Evolutionary conservation across 1,140 invertebrate species (phyloP).

Genomic region (Solenopsis invicta): DNA sequence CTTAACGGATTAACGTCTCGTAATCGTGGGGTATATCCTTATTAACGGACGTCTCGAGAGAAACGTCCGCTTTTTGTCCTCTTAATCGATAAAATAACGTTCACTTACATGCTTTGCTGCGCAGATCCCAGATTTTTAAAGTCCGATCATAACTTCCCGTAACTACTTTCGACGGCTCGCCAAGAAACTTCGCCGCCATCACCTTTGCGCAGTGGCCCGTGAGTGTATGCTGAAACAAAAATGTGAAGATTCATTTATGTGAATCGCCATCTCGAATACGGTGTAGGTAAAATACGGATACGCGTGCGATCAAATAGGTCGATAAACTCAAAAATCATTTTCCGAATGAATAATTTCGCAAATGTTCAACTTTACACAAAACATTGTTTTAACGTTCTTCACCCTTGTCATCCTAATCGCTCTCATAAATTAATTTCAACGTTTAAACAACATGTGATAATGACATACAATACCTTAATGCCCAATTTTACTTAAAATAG

Average conservation of each 20-base stretch:
- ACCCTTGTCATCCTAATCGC: too few species aligned
- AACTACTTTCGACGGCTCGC: slow-evolving; percentile 95
- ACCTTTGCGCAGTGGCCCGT: slow-evolving; percentile 99
- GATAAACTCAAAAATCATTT: neutral
- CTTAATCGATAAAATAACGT: slow-evolving; percentile 33
- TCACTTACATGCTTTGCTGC: slow-evolving; percentile 96
- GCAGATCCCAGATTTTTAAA: slow-evolving; percentile 98
- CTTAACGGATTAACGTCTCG: neutral
- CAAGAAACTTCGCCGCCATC: slow-evolving; percentile 97
- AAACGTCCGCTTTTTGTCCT: neutral
- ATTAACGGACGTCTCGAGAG: neutral
- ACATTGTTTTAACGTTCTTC: neutral
- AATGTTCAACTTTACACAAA: slow-evolving; percentile 8
- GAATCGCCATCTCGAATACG: neutral
- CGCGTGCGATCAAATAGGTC: neutral
- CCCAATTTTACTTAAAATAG: neutral
- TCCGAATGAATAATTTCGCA: neutral
- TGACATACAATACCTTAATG: neutral
- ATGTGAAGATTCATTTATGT: slow-evolving; percentile 50
- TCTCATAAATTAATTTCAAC: neutral
- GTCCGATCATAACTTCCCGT: slow-evolving; percentile 98
- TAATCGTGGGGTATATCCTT: neutral
- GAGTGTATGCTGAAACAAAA: slow-evolving; percentile 95
- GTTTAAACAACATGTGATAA: neutral
- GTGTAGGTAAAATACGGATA: neutral